phyloP scores from a whole-genome alignment of 1,140 invertebrate species.

The Lucilia sericata region DNA sequence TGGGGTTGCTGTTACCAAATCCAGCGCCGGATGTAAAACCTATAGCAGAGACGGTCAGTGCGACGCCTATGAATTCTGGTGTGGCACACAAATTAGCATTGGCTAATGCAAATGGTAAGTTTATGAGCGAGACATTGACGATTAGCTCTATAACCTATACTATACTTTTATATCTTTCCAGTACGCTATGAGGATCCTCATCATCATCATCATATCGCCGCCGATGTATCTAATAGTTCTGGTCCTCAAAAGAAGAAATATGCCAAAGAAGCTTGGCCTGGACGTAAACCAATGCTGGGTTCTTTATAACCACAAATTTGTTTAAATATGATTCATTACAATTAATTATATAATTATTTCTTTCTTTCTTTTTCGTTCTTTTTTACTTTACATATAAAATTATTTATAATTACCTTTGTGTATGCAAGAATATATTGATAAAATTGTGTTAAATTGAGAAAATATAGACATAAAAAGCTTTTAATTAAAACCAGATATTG shows the following conservation, averaged over 20 bases:
- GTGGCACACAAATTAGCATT: slow-evolving; percentile 60
- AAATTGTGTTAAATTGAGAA: background rate
- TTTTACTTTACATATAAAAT: background rate
- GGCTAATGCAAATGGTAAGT: slow-evolving; percentile 61
- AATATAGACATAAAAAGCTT: slow-evolving; percentile 4
- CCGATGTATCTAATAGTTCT: slow-evolving; percentile 53
- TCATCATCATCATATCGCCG: slow-evolving; percentile 35
- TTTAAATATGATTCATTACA: slow-evolving; percentile 10
- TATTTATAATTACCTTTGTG: background rate
- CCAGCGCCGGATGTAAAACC: slow-evolving; percentile 90
- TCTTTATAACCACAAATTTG: slow-evolving; percentile 55
- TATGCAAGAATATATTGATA: slow-evolving; percentile 9
- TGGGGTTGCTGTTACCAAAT: slow-evolving; percentile 92
- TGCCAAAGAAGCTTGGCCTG: slow-evolving; percentile 99
- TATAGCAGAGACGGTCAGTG: slow-evolving; percentile 49
- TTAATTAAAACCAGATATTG: background rate
- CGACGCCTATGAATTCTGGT: slow-evolving; percentile 44
- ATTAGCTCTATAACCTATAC: background rate
- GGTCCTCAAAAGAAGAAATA: slow-evolving; percentile 99
- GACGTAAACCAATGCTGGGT: slow-evolving; percentile 83
- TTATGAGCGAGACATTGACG: no score
- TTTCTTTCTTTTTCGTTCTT: background rate
- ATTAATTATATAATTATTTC: slow-evolving; percentile 41
- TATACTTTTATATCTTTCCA: slow-evolving; percentile 49
- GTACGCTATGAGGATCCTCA: slow-evolving; percentile 56